These are phyloP conservation scores for Lumbricus terrestris DNA, from an alignment of 2,888 invertebrate genomes.

Conservation along the genomic window DNA sequence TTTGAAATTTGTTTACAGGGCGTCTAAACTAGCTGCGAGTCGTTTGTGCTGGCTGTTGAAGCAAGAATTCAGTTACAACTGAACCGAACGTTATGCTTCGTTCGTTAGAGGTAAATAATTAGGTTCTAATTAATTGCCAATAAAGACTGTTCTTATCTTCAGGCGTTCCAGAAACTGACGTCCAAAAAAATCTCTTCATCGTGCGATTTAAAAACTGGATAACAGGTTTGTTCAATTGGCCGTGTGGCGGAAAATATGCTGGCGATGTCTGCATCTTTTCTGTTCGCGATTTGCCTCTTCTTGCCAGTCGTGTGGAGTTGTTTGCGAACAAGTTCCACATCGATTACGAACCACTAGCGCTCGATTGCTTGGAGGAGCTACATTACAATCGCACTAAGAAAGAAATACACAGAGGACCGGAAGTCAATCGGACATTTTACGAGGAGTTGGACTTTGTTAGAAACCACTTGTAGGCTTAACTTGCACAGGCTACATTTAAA, in stretches of 20 bases:
- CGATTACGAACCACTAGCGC: constrained; percentile 46
- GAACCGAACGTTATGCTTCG: too few species aligned
- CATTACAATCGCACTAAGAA: constrained; percentile 41
- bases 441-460: neutral
- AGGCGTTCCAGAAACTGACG: constrained; percentile 44
- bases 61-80: too few species aligned
- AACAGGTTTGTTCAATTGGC: constrained; percentile 18
- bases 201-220: constrained; percentile 52
- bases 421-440: neutral
- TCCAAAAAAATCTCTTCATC: constrained; percentile 43
- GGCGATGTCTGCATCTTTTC: constrained; percentile 53
- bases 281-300: constrained; percentile 47
- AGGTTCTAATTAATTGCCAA: too few species aligned
- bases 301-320: constrained; percentile 46
- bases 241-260: constrained; percentile 48
- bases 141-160: neutral
- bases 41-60: too few species aligned
- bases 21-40: too few species aligned
- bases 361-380: constrained; percentile 50
- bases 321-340: constrained; percentile 56
- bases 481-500: too few species aligned
- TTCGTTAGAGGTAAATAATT: too few species aligned
- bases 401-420: neutral
- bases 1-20: too few species aligned
- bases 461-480: neutral